These are phyloP conservation scores for Metallyticus violacea DNA, from an alignment of 2,888 invertebrate species.

Conservation along the genomic window DNA sequence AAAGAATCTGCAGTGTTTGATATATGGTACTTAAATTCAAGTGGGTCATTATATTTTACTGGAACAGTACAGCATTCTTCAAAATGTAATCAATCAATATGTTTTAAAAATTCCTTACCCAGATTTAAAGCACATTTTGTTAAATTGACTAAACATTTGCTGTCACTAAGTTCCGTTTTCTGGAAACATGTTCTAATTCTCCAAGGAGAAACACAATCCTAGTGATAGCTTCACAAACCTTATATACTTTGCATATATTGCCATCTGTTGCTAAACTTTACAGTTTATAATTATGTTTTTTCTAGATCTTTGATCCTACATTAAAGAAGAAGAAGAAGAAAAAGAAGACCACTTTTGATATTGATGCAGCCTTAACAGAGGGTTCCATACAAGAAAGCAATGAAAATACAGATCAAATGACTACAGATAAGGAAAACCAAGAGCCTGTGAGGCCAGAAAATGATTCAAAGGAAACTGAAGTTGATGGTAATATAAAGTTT, in stretches of 20 bases:
- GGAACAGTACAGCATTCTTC: too few species aligned
- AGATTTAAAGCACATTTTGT: too few species aligned
- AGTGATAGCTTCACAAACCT: neutral
- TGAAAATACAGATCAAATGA: slow-evolving; percentile 58
- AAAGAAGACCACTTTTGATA: slow-evolving; percentile 91
- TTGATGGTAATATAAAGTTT: slow-evolving; percentile 56
- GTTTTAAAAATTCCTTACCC: too few species aligned
- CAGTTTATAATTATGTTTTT: slow-evolving; percentile 30
- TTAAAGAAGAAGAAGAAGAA: slow-evolving; percentile 92
- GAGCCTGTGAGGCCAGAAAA: slow-evolving; percentile 59
- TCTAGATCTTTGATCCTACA: slow-evolving; percentile 80
- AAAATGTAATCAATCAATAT: too few species aligned
- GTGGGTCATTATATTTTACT: too few species aligned
- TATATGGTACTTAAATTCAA: too few species aligned
- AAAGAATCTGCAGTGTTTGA: too few species aligned
- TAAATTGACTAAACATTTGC: too few species aligned
- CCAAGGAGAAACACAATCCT: neutral
- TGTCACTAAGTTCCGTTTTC: neutral
- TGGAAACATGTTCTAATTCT: neutral
- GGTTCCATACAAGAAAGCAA: slow-evolving; percentile 51
- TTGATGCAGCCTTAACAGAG: slow-evolving; percentile 77
- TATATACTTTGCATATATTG: too few species aligned
- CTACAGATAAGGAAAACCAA: slow-evolving; percentile 51
- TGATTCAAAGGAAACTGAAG: slow-evolving; percentile 52
- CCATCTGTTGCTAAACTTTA: neutral